Conservation (phyloP, 1,140 invertebrate genomes). For the Reticulitermes speratus region DNA sequence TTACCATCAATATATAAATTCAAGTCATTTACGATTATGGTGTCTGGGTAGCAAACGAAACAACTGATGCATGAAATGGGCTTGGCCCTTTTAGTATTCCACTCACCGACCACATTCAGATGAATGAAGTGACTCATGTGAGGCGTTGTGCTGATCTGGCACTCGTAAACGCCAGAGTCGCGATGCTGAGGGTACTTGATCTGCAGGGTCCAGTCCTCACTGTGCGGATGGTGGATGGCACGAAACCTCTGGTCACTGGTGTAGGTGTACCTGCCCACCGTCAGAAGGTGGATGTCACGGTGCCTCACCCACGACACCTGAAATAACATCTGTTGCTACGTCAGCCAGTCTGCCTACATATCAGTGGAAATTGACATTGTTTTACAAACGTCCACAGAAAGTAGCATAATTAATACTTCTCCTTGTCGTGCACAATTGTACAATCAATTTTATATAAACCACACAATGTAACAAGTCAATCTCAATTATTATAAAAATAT, state of each 20-base stretch:
- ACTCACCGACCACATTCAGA: constrained; percentile 84
- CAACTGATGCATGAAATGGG: too few relatives aligned
- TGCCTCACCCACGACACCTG: constrained; percentile 89
- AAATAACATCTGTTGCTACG: constrained; percentile 61
- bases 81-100: constrained; percentile 30
- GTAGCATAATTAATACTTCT: too few relatives aligned
- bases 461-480: too few relatives aligned
- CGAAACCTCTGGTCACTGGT: constrained; percentile 87
- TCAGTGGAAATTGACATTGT: too few relatives aligned
- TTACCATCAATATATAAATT: too few relatives aligned
- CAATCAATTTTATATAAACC: too few relatives aligned
- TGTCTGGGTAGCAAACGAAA: too few relatives aligned
- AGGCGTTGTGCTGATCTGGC: constrained; percentile 85
- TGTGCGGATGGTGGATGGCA: constrained; percentile 77
- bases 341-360: neutral
- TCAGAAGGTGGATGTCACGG: constrained; percentile 82
- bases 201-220: constrained; percentile 87
- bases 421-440: too few relatives aligned
- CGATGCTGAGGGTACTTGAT: constrained; percentile 81
- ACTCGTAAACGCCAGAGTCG: constrained; percentile 86
- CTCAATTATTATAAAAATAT: too few relatives aligned
- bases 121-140: constrained; percentile 85
- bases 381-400: too few relatives aligned
- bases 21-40: too few relatives aligned
- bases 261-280: constrained; percentile 87